phyloP scores from a whole-genome alignment of 2,888 invertebrate genomes.

The Drepanosiphum platanoidis region DNA sequence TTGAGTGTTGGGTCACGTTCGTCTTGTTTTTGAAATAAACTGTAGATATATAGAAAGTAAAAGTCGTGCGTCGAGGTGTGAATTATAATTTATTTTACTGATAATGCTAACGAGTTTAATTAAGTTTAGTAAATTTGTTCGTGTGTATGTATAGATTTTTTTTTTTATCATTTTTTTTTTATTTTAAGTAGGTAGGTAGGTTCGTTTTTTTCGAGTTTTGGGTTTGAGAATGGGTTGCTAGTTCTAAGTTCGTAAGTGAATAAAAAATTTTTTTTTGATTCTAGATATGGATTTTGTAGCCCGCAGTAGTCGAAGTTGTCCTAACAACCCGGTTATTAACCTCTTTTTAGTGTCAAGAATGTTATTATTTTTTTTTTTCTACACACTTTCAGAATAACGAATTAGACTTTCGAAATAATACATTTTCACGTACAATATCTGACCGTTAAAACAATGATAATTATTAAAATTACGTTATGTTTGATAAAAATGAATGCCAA shows the following conservation, averaged over 20 bases:
- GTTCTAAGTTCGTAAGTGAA: not conserved
- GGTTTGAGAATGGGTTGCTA: not conserved
- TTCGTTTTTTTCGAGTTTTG: not conserved
- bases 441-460: too few relatives aligned
- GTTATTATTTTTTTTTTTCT: not conserved
- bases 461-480: not conserved
- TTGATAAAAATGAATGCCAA: not conserved
- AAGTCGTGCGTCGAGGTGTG: not conserved
- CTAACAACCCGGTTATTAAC: not conserved
- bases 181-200: too few relatives aligned
- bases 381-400: not conserved
- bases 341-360: not conserved
- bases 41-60: too few relatives aligned
- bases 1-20: too few relatives aligned
- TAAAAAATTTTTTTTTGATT: not conserved
- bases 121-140: not conserved
- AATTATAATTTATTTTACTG: not conserved
- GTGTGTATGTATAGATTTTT: not conserved
- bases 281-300: not conserved
- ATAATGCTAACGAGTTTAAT: not conserved
- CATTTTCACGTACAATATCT: not conserved
- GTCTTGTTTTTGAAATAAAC: too few relatives aligned
- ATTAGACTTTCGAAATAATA: not conserved
- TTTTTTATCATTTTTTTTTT: too few relatives aligned
- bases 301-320: not conserved